Evolutionary conservation across 2,888 invertebrate genomes (phyloP).

Genomic region (Pseudococcus viburni): DNA sequence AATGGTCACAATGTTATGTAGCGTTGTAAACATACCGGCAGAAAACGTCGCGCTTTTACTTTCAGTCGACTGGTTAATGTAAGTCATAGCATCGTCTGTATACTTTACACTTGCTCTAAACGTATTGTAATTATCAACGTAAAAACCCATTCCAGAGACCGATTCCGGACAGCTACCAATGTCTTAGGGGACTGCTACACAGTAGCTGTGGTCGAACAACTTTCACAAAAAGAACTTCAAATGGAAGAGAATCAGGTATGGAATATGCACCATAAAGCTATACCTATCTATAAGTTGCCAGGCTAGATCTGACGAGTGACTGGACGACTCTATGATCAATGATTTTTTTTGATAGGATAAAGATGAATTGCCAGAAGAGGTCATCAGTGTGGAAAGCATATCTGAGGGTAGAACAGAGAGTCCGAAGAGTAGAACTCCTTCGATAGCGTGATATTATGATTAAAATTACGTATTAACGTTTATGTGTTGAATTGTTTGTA

Average conservation of each 20-base stretch:
- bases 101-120: not conserved
- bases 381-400: slow-evolving; percentile 11
- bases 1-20: slow-evolving; percentile 83
- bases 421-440: not conserved
- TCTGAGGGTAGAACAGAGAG: not conserved
- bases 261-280: not conserved
- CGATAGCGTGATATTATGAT: not conserved
- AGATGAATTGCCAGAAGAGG: slow-evolving; percentile 5
- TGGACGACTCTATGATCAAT: not conserved
- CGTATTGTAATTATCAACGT: not conserved
- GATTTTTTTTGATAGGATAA: not conserved
- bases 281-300: not conserved
- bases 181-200: slow-evolving; percentile 91
- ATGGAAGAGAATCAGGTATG: slow-evolving; percentile 33
- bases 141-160: slow-evolving; percentile 76
- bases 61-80: slow-evolving; percentile 94
- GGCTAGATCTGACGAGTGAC: not conserved
- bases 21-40: slow-evolving; percentile 86
- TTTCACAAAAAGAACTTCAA: slow-evolving; percentile 84
- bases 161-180: slow-evolving; percentile 89
- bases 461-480: not conserved
- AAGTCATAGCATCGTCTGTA: slow-evolving; percentile 72
- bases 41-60: slow-evolving; percentile 87
- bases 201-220: slow-evolving; percentile 86
- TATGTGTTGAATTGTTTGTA: not conserved